Conservation (phyloP, 2,113 vertebrate genomes). For the Onychorhynchus coronatus region DNA sequence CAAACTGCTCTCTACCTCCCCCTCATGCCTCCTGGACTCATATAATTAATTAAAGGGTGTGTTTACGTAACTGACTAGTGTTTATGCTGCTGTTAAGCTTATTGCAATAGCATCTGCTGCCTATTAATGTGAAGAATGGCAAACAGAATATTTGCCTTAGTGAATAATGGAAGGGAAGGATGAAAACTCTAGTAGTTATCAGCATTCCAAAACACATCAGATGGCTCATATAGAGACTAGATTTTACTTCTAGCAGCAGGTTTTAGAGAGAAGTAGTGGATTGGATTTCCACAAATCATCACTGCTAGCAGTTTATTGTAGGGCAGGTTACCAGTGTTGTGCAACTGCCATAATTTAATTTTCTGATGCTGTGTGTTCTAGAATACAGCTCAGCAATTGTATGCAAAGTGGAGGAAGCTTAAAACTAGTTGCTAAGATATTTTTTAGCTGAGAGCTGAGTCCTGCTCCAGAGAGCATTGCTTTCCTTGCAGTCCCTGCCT, state of each 20-base stretch:
- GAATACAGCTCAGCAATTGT: background rate
- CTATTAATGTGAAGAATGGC: background rate
- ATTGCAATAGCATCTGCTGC: slow-evolving; percentile 6
- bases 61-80: background rate
- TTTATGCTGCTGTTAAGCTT: background rate
- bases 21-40: background rate
- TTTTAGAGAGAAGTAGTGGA: background rate
- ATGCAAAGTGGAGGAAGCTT: background rate
- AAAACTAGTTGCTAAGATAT: background rate
- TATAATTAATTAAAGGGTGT: background rate
- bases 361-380: background rate
- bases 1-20: background rate
- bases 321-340: background rate
- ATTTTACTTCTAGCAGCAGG: background rate
- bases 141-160: background rate
- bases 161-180: background rate
- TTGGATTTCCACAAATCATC: background rate
- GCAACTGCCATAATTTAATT: background rate
- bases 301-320: background rate
- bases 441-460: background rate
- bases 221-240: background rate
- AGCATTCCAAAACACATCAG: background rate
- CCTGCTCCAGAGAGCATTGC: background rate
- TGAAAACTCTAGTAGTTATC: background rate
- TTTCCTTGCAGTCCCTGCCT: background rate